Evolutionary conservation across 2,888 invertebrate genomes (phyloP), one percentile per base, ranked within the genome.

Genomic region (Oeneis ivallda): DNA sequence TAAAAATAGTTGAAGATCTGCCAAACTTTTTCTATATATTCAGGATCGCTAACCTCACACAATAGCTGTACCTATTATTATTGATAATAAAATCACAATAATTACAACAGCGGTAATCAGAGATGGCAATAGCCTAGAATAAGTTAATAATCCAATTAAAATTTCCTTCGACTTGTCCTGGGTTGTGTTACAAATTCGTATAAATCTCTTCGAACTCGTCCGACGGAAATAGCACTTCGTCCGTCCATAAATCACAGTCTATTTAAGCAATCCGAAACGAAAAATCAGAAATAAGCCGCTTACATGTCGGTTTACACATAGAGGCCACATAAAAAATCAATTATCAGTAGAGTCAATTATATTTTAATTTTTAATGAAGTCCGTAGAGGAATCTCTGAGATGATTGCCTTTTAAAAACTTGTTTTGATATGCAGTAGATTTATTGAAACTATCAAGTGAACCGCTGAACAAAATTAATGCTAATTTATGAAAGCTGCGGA

Each of bases 131-230:
- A 81, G 67, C 64, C 64, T 63, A 70, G 74, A 74, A 83, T 81
- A 84, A 86, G 85, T 86, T 86, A 84, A 88, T 89, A 89, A 89
- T 89, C 89, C 85, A 91, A 90, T 90, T 89, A 90, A 89, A 87
- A 86, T 86, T 84, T 85, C 80, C 84, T 85, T 85, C 82, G 81
- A 85, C 85, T 87, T 83, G 87, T 88, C 85, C 80, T 81, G 87
- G 80, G 79, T 86, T 81, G 84, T 87, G 88, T 87, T 89, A 85
- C 87, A 89, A 87, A 90, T 86, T 88, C 87, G 79, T 82, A 90
- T 91, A 92, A 92, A 92, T 92, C 91, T 90, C 76, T 73, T 83
- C 81, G 82, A 86, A 86, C 83, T 86, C 84, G 84, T 83, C 86
- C 79, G 84, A 87, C 91, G 89, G 90, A 91, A 91, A 92, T 92